Base-by-base conservation (phyloP, 2,888 invertebrate genomes). In the Nipponacmea schrenckii region DNA sequence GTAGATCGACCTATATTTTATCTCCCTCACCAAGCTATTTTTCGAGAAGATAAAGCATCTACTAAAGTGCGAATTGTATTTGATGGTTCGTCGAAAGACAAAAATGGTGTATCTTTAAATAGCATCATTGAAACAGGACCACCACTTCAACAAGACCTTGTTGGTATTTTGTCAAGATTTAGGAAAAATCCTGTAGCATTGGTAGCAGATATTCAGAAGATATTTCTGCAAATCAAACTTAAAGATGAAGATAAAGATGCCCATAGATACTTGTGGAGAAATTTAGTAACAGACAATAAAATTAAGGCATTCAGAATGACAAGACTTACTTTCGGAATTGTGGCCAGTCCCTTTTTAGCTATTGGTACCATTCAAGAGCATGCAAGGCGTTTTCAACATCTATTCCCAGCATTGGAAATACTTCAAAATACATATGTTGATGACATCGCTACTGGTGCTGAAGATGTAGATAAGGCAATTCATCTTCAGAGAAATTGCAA, bases 81-180 rank as follows among this genome's bases (percentile, higher is more conserved):
- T 56, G 56, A 56, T 56, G 56, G 56, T n/a, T 56, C 56, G 7
- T n/a, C 56, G 56, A 56, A 56, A 56, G 56, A 56, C 14, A 56
- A n/a, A 8, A 56, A 56, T 56, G 56, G 56, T 56, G 56, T 56
- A 56, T 56, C 56, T 56, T 56, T 56, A 56, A 56, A 56, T 24
- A 56, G 56, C 20, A 20, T n/a, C 17, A 56, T 56, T 24, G n/a
- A 56, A n/a, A 1, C 56, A 20, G 56, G 56, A 56, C 17, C 56
- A 20, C n/a, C 56, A 17, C 56, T 56, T 20, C 56, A 56, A 56
- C n/a, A 56, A 56, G 56, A 56, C n/a, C 56, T 56, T 50, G n/a
- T 56, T n/a, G 56, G 56, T 20, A 56, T 56, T 56, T 24, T 56
- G 20, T n/a, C 20, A 56, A 56, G 56, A 56, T 56, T 56, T 56